Conservation (phyloP, 2,113 vertebrate species). For the Electrona antarctica region DNA sequence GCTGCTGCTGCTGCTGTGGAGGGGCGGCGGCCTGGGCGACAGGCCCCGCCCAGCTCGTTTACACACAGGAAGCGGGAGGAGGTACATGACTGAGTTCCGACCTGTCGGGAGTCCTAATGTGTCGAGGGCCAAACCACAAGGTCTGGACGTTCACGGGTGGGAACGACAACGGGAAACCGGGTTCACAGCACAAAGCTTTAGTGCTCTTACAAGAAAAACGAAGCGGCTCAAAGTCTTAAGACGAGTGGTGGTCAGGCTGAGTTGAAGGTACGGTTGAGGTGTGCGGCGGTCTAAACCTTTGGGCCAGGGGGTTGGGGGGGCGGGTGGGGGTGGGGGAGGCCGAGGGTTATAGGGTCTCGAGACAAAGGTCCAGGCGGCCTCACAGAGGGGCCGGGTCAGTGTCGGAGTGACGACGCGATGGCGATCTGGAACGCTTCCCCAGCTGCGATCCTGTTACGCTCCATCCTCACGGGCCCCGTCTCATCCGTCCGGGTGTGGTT, state of each 20-base stretch:
- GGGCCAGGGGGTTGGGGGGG: slow-evolving; percentile 1
- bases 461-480: slow-evolving; percentile 70
- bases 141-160: neutral
- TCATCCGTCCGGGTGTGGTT: slow-evolving; percentile 37
- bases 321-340: neutral
- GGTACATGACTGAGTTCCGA: slow-evolving; percentile 51
- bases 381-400: slow-evolving; percentile 48
- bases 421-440: slow-evolving; percentile 48
- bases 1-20: slow-evolving; percentile 1
- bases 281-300: neutral
- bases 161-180: neutral
- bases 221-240: slow-evolving; percentile 6
- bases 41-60: slow-evolving; percentile 44
- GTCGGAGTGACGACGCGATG: slow-evolving; percentile 35
- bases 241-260: slow-evolving; percentile 11
- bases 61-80: slow-evolving; percentile 39
- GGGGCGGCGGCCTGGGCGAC: slow-evolving; percentile 39
- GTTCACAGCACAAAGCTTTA: slow-evolving; percentile 4
- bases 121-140: neutral
- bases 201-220: neutral
- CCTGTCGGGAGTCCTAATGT: slow-evolving; percentile 31
- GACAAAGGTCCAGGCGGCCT: neutral
- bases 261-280: slow-evolving; percentile 9
- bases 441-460: slow-evolving; percentile 78
- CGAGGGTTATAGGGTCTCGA: neutral